Evolutionary conservation across 53 echinoderm and acorn worm genomes (phyloP), one percentile per base, ranked within the genome.

Genomic region (Stichopus horrens): DNA sequence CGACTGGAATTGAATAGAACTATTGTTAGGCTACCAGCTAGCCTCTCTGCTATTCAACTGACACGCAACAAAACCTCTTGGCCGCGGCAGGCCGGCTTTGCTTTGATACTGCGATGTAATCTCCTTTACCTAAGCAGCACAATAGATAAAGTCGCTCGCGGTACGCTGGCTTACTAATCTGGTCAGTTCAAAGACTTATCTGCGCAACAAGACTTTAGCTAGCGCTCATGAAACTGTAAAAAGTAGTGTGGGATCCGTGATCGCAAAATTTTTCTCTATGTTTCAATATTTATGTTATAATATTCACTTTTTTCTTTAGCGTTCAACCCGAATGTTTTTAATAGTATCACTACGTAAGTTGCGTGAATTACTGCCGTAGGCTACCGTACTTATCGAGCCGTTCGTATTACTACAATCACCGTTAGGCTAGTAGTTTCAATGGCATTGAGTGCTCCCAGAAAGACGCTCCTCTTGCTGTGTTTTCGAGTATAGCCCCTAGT

Each of bases 221-320:
- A 14, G 7, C 76, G n/a, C 22, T 76, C 76, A 76, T 76, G 76
- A 76, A 76, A 76, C n/a, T 73, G 73, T 73, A 18, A 73, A 73
- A 76, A 76, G 23, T 21, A 76, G 76, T 76, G 76, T 76, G 76
- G 76, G 76, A 76, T 76, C 76, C n/a, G n/a, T n/a, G n/a, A n/a
- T n/a, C n/a, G 76, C 76, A 19, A 76, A 76, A 21, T 76, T 7
- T 23, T 76, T 76, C 76, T 76, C 76, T 23, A 76, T 23, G 21
- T 76, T 76, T 76, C 76, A 76, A 76, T n/a, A n/a, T n/a, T n/a
- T n/a, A 18, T 73, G 18, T 73, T 5, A 19, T 73, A n/a, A n/a
- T n/a, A n/a, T n/a, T n/a, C n/a, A n/a, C n/a, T n/a, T n/a, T n/a
- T n/a, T n/a, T n/a, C n/a, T n/a, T n/a, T n/a, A n/a, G n/a, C n/a